phyloP scores from a whole-genome alignment of 2,113 vertebrate species.

The Thunnus maccoyii region DNA sequence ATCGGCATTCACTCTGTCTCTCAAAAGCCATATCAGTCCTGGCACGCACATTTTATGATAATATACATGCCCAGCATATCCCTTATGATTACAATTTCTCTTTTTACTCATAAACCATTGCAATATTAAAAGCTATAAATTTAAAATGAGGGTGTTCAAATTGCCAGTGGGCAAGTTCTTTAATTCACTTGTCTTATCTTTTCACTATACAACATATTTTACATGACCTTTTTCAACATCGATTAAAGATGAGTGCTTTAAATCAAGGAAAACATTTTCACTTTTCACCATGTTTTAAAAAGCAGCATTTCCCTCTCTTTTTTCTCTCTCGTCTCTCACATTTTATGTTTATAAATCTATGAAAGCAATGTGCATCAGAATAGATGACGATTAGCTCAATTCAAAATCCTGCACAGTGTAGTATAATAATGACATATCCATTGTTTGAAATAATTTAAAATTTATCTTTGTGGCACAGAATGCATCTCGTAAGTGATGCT shows the following conservation, averaged over 20 bases:
- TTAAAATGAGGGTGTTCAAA: neutral
- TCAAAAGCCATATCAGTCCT: slow-evolving; percentile 44
- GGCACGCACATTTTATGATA: slow-evolving; percentile 49
- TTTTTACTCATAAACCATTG: slow-evolving; percentile 3
- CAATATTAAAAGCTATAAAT: neutral
- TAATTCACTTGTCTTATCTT: neutral
- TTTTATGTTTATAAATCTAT: neutral
- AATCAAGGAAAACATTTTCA: neutral
- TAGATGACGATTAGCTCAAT: neutral
- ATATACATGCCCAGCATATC: slow-evolving; percentile 26
- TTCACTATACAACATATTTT: neutral
- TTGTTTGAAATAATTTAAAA: slow-evolving; percentile 4
- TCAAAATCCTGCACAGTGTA: neutral
- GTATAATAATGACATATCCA: neutral
- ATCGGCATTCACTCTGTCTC: slow-evolving; percentile 52
- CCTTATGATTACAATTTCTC: slow-evolving; percentile 25
- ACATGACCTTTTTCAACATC: neutral
- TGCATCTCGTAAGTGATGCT: neutral
- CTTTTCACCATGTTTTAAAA: neutral
- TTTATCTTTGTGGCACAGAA: slow-evolving; percentile 9
- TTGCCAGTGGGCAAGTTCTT: slow-evolving; percentile 17
- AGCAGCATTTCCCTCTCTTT: neutral
- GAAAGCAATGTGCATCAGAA: neutral
- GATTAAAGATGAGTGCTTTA: neutral
- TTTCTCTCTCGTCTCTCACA: neutral